phyloP scores from a whole-genome alignment of 2,113 vertebrate genomes.

The Cyprinodon tularosa region DNA sequence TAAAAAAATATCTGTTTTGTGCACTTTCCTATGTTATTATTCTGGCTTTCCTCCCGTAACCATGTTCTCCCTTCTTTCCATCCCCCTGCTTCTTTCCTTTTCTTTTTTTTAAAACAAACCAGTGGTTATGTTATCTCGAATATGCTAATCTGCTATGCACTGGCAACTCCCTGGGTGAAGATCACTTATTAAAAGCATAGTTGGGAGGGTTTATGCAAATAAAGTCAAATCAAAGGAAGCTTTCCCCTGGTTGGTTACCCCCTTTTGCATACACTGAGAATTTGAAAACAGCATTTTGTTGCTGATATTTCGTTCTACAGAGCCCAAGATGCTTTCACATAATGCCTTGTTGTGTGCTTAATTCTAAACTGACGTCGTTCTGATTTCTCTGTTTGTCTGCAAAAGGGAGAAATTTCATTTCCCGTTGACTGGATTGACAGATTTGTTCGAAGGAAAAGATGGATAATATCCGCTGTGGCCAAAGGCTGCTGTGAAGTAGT shows the following conservation, averaged over 20 bases:
- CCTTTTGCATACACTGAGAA: conserved; percentile 66
- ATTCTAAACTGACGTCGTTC: conserved; percentile 50
- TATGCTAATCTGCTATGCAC: conserved; percentile 77
- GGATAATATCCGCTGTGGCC: conserved; percentile 79
- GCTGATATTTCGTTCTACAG: conserved; percentile 45
- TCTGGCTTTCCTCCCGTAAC: conserved; percentile 47
- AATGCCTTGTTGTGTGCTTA: conserved; percentile 39
- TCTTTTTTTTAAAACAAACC: conserved; percentile 42
- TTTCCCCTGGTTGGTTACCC: conserved; percentile 69
- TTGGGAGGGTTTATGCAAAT: conserved; percentile 82
- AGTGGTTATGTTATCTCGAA: conserved; percentile 75
- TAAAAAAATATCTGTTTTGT: conserved; percentile 67
- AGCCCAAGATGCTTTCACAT: conserved; percentile 39
- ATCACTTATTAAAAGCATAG: conserved; percentile 82
- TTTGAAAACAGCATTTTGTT: conserved; percentile 62
- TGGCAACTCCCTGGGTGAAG: conserved; percentile 78
- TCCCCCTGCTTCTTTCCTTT: conserved; percentile 3
- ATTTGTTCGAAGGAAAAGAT: conserved; percentile 76
- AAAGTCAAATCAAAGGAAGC: conserved; percentile 74
- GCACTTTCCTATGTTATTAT: conserved; percentile 32
- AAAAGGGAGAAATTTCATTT: conserved; percentile 74
- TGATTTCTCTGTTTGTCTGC: conserved; percentile 49
- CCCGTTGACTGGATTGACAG: conserved; percentile 76
- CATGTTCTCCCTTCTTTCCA: conserved; percentile 27
- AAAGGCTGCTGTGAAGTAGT: conserved; percentile 74